phyloP scores from a whole-genome alignment of 2,797 vertebrate genomes.

The Helostoma temminkii region DNA sequence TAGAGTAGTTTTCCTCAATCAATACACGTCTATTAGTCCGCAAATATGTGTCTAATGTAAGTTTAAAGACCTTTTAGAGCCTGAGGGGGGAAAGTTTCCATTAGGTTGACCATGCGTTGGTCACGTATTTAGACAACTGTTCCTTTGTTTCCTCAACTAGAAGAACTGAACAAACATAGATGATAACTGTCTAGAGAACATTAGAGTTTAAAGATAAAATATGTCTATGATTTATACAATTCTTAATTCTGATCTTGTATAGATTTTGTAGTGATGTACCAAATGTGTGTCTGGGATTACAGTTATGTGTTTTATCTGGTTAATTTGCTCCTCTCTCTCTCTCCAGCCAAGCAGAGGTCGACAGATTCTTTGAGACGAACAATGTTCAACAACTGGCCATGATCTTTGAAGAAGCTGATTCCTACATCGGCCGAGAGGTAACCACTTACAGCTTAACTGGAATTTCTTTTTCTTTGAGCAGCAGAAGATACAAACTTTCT shows the following conservation, averaged over 20 bases:
- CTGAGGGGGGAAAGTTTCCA: neutral
- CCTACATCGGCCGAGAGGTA: conserved; percentile 94
- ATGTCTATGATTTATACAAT: neutral
- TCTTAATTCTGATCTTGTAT: neutral
- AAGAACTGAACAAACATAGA: neutral
- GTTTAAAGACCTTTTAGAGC: neutral
- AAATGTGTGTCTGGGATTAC: neutral
- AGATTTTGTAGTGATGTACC: neutral
- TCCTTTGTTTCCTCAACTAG: neutral
- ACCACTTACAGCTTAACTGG: neutral
- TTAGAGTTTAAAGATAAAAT: neutral
- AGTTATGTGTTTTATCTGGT: neutral
- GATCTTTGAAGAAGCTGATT: conserved; percentile 88
- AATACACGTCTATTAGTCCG: neutral
- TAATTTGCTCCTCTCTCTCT: conserved; percentile 29
- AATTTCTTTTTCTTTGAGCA: neutral
- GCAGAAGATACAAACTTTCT: neutral
- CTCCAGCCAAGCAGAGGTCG: conserved; percentile 86
- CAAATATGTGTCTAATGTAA: neutral
- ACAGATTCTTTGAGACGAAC: conserved; percentile 87
- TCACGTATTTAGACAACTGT: no score
- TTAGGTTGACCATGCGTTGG: no score
- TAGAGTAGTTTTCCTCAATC: neutral
- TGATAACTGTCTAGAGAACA: neutral
- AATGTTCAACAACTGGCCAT: conserved; percentile 85